phyloP scores from a whole-genome alignment of 1,140 invertebrate genomes.

The Brachystomella parvula region DNA sequence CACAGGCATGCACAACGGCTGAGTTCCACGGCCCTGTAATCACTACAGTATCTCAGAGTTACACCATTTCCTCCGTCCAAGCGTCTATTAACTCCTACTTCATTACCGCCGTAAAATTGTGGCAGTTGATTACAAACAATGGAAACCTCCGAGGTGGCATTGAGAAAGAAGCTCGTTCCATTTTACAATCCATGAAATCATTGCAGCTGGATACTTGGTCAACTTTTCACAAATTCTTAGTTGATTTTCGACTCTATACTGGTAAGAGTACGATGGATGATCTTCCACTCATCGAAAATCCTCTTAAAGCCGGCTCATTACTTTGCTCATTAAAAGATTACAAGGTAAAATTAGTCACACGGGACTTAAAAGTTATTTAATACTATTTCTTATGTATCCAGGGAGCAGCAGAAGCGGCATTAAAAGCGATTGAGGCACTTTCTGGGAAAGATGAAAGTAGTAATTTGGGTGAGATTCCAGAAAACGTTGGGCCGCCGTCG shows the following conservation, averaged over 20 bases:
- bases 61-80: constrained; percentile 20
- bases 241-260: constrained; percentile 31
- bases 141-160: constrained; percentile 6
- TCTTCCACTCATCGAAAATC: background rate
- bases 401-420: constrained; percentile 26
- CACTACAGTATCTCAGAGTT: constrained; percentile 19
- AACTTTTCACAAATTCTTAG: constrained; percentile 30
- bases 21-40: constrained; percentile 20
- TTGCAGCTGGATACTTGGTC: constrained; percentile 33
- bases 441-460: background rate
- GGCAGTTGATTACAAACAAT: constrained; percentile 23
- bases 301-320: constrained; percentile 26
- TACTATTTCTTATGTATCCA: constrained; percentile 13
- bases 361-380: too few species aligned
- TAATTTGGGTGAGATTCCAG: background rate
- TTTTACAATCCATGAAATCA: constrained; percentile 29
- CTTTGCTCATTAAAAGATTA: constrained; percentile 21
- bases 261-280: constrained; percentile 17
- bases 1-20: constrained; percentile 1
- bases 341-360: constrained; percentile 20
- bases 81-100: constrained; percentile 20
- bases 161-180: constrained; percentile 30
- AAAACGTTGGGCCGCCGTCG: background rate
- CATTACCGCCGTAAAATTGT: constrained; percentile 28
- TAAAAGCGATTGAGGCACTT: constrained; percentile 21